A percentile compares a stretch with the other conserved stretches of the same genome.
Evolutionary conservation across 1,140 invertebrate species (phyloP).

Genomic region (Manduca sexta): DNA sequence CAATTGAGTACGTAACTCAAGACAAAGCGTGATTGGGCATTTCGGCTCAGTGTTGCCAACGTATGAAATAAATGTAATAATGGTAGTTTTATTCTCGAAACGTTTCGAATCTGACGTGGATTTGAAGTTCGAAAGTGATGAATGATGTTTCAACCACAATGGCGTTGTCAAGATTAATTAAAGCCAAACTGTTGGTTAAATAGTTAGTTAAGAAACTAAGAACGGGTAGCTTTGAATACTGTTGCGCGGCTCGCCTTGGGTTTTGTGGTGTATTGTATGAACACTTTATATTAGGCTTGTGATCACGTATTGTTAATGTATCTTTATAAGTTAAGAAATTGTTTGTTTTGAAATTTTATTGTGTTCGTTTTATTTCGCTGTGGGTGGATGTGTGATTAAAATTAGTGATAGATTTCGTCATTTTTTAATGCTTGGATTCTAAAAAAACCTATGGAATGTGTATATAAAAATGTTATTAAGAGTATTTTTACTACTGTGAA

Average conservation of each 20-base stretch:
- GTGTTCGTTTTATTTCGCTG: too few relatives aligned
- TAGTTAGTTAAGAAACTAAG: conserved; percentile 56
- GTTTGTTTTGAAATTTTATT: neutral
- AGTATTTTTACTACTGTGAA: too few relatives aligned
- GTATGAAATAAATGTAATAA: conserved; percentile 19
- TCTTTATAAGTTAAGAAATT: neutral
- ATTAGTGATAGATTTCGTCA: neutral
- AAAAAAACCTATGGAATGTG: too few relatives aligned
- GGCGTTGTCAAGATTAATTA: conserved; percentile 64
- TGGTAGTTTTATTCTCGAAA: conserved; percentile 16
- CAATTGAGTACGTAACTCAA: conserved; percentile 1
- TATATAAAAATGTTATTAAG: too few relatives aligned
- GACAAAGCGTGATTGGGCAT: conserved; percentile 17
- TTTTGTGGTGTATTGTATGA: neutral
- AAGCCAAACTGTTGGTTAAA: conserved; percentile 54
- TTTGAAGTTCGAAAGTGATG: conserved; percentile 42
- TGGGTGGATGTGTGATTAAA: neutral
- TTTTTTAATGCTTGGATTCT: too few relatives aligned
- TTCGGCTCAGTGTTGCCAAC: conserved; percentile 19
- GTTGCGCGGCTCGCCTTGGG: neutral
- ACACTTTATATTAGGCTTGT: conserved; percentile 1
- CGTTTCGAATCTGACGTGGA: conserved; percentile 29
- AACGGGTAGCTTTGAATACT: conserved; percentile 32
- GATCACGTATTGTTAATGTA: neutral
- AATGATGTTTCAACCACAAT: conserved; percentile 53